Evolutionary conservation across 1,140 invertebrate species (phyloP).

Genomic region (Ylistrum balloti): DNA sequence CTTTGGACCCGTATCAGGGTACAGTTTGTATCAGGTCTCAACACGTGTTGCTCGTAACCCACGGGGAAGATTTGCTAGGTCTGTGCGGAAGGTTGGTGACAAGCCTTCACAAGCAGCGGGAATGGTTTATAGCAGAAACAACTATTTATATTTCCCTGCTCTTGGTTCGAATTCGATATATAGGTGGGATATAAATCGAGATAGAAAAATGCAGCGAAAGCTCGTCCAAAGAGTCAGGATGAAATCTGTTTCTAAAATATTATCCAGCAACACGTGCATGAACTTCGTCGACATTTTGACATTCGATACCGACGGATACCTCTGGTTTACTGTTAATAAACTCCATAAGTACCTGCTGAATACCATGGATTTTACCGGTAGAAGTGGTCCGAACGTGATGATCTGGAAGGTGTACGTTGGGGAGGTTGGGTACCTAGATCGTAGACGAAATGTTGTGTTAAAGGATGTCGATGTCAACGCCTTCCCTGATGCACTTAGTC

Average conservation of each 20-base stretch:
- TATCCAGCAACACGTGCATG: slow-evolving; percentile 46
- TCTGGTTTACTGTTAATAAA: slow-evolving; percentile 62
- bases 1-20: slow-evolving; percentile 51
- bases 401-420: slow-evolving; percentile 59
- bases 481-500: not conserved
- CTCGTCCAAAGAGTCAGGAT: not conserved
- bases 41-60: slow-evolving; percentile 49
- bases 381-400: slow-evolving; percentile 47
- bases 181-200: slow-evolving; percentile 47
- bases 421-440: slow-evolving; percentile 55
- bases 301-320: slow-evolving; percentile 52
- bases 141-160: slow-evolving; percentile 56
- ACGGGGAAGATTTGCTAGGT: slow-evolving; percentile 11
- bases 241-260: not conserved
- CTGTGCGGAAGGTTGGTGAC: slow-evolving; percentile 44
- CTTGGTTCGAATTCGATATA: slow-evolving; percentile 50
- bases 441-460: not conserved
- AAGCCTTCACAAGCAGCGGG: slow-evolving; percentile 54
- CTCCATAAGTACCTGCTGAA: slow-evolving; percentile 50
- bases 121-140: slow-evolving; percentile 48
- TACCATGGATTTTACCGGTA: slow-evolving; percentile 42
- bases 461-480: not conserved
- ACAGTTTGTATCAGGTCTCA: slow-evolving; percentile 58
- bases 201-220: not conserved
- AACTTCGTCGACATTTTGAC: slow-evolving; percentile 55